phyloP scores from a whole-genome alignment of 2,888 invertebrate genomes.

The Zaprionus lineosus region DNA sequence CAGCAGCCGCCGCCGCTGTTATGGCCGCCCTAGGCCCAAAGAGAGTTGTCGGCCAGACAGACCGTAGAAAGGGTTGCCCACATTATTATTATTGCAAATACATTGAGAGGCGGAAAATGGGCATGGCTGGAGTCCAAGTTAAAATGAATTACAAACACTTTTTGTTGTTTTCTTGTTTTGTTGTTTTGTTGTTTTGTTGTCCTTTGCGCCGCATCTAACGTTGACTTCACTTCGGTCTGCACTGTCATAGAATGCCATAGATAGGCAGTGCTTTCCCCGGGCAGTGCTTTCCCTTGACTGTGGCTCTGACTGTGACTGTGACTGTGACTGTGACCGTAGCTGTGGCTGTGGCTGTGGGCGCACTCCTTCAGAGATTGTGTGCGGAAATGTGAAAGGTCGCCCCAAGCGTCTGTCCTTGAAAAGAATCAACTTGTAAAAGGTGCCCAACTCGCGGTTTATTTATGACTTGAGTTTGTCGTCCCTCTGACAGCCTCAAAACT shows the following conservation, averaged over 20 bases:
- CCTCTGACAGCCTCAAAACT: slow-evolving; percentile 43
- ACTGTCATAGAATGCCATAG: slow-evolving; percentile 40
- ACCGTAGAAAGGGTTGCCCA: slow-evolving; percentile 52
- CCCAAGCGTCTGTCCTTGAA: slow-evolving; percentile 4
- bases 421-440: slow-evolving; percentile 42
- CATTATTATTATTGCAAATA: slow-evolving; percentile 48
- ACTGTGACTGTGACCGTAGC: no score
- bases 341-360: background rate
- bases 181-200: no score
- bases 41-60: slow-evolving; percentile 53
- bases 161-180: no score
- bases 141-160: slow-evolving; percentile 76
- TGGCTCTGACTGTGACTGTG: no score
- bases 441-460: slow-evolving; percentile 65
- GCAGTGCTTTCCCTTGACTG: no score
- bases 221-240: slow-evolving; percentile 6
- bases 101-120: slow-evolving; percentile 6
- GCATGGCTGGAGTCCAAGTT: slow-evolving; percentile 46
- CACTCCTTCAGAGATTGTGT: slow-evolving; percentile 24
- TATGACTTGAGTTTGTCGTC: slow-evolving; percentile 73
- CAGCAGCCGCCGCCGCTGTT: no score
- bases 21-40: slow-evolving; percentile 13
- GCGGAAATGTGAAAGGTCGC: slow-evolving; percentile 62
- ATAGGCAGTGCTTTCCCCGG: slow-evolving; percentile 22
- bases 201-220: slow-evolving; percentile 32